Evolutionary conservation across 2,888 invertebrate genomes (phyloP).

Genomic region (Idaea straminata): DNA sequence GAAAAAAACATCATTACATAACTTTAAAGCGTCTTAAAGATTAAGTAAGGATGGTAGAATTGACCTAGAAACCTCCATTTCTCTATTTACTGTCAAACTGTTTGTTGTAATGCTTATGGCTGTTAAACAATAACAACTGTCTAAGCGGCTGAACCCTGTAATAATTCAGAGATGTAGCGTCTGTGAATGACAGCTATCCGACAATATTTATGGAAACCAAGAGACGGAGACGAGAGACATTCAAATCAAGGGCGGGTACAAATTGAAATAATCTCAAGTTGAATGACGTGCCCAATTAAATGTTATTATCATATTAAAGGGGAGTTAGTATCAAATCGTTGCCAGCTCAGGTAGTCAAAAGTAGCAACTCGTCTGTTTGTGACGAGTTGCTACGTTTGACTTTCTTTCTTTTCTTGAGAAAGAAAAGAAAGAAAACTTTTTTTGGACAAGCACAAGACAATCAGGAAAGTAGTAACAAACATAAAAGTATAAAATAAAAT

Average conservation of each 20-base stretch:
- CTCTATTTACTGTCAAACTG: not conserved
- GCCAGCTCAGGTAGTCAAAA: too few species aligned
- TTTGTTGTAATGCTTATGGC: not conserved
- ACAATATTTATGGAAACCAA: conserved; percentile 2
- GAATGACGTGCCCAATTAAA: not conserved
- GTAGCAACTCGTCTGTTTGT: too few species aligned
- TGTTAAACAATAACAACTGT: not conserved
- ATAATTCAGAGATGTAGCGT: not conserved
- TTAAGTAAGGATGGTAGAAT: not conserved
- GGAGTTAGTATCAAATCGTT: too few species aligned
- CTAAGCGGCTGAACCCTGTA: not conserved
- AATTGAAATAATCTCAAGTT: not conserved
- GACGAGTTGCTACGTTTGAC: too few species aligned
- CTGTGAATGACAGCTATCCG: not conserved
- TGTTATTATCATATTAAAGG: not conserved
- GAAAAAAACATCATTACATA: too few species aligned
- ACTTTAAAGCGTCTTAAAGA: too few species aligned
- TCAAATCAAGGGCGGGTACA: not conserved
- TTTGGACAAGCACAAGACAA: too few species aligned
- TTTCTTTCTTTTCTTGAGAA: too few species aligned
- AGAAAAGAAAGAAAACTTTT: too few species aligned
- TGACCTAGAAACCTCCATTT: not conserved
- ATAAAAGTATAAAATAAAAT: too few species aligned
- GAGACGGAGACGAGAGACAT: not conserved
- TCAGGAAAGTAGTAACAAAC: too few species aligned